Evolutionary conservation across 2,888 invertebrate genomes (phyloP), one percentile per base, ranked within the genome.

Genomic region (Pandemis heparana): DNA sequence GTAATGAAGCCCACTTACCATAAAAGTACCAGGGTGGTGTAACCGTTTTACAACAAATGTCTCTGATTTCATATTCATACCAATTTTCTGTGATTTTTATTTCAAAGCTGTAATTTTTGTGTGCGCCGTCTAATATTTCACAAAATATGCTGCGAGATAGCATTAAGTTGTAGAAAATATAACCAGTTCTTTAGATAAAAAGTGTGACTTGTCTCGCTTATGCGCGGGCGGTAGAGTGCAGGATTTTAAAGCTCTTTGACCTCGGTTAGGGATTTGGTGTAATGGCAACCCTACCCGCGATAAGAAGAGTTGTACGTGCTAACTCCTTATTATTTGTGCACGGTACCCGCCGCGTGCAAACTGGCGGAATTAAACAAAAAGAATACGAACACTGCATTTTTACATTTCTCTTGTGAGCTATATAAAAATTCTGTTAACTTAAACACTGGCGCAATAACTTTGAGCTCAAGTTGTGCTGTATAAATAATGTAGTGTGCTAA

Each of bases 261-360:
- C 73, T 51, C 73, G 73, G 63, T 63, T 73, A 73, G 73, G 73
- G 73, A 73, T 73, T 73, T 73, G 68, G 68, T 64, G 56, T 73
- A 73, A 73, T 73, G 73, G 73, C 73, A 73, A 73, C 73, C 73
- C 73, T 69, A 56, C 82, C 82, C 82, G 82, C 79, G 86, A 87
- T 82, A 83, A 87, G 87, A 85, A 85, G 84, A 81, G 79, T 77
- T 80, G 81, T 86, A 89, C 89, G 89, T 89, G 89, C 83, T 81
- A 82, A 85, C 83, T 84, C 83, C 81, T 69, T 73, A 73, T 82
- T 82, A 81, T 83, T 83, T 82, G 81, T 76, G 79, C 82, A 83
- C 80, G 81, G 82, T 81, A 77, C 82, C 80, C 79, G 81, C 82
- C 78, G 82, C 82, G 80, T 81, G 83, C 76, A 83, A 85, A 84